Evolutionary conservation across 1,140 invertebrate species (phyloP), one percentile per base, ranked within the genome.

Genomic region (Drosophila murphyi): DNA sequence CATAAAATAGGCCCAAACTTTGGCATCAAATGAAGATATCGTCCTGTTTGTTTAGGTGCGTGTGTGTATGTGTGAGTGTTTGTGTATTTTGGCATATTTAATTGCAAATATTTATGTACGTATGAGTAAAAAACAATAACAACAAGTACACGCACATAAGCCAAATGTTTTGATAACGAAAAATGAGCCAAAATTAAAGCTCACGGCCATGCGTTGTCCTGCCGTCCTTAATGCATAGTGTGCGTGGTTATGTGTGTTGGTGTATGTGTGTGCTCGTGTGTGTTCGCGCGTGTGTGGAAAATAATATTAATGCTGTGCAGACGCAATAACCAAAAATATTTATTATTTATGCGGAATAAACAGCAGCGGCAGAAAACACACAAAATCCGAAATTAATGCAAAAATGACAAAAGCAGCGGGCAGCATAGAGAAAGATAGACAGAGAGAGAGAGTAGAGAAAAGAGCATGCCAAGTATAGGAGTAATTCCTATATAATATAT

Each of bases 301-400:
- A 85, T 81, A 85, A 79, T 89, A 89, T 89, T 90, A 89, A 89
- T 89, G 82, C 65, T 73, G 81, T 90, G 81, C 86, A 90, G 85
- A 89, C 85, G 86, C 75, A 89, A 90, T 89, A 89, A 81, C 81
- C 86, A 85, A 89, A 89, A 89, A 90, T 90, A 85, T 90, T 79
- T 89, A 89, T 90, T 89, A 89, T 89, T 89, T 89, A 89, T 89
- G 78, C 81, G 85, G 79, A 89, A 89, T 89, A 89, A 90, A 89
- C 86, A 89, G 82, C 80, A 85, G 72, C 70, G 71, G 74, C 64
- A 79, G 72, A 69, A 82, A 80, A 73, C 76, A 73, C 71, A 81
- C 71, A 73, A 86, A 86, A 86, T 86, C 87, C 87, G 82, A 90
- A 89, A 89, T 89, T 89, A 89, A 89, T 89, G 85, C 85, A 89